phyloP scores from a whole-genome alignment of 2,888 invertebrate genomes.

The Toxonevra muliebris region DNA sequence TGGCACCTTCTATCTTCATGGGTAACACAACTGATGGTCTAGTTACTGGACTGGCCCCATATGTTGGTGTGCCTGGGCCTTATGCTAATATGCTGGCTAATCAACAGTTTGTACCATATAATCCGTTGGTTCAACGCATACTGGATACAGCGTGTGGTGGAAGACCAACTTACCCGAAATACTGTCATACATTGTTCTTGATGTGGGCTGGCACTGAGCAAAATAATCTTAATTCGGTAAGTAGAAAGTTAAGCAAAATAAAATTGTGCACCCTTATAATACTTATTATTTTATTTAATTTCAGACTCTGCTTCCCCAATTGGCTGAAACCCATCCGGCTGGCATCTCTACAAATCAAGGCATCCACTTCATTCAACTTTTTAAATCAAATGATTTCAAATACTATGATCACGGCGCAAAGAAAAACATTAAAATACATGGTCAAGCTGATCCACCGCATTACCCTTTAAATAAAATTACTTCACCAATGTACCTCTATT shows the following conservation, averaged over 20 bases:
- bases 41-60: slow-evolving; percentile 61
- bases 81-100: slow-evolving; percentile 45
- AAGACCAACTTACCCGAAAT: slow-evolving; percentile 41
- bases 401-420: slow-evolving; percentile 50
- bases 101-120: slow-evolving; percentile 68
- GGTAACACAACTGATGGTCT: slow-evolving; percentile 67
- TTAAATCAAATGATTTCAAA: slow-evolving; percentile 48
- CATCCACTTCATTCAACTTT: slow-evolving; percentile 53
- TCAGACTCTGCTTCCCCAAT: slow-evolving; percentile 49
- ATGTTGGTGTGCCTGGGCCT: slow-evolving; percentile 48
- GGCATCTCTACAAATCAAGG: slow-evolving; percentile 56
- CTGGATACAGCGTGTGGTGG: slow-evolving; percentile 52
- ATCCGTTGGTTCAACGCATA: slow-evolving; percentile 47
- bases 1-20: slow-evolving; percentile 77
- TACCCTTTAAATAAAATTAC: slow-evolving; percentile 51
- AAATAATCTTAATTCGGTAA: slow-evolving; percentile 52
- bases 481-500: slow-evolving; percentile 48
- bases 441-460: slow-evolving; percentile 45
- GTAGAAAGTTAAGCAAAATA: slow-evolving; percentile 2
- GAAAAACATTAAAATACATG: slow-evolving; percentile 47
- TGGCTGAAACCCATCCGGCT: slow-evolving; percentile 57
- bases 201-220: slow-evolving; percentile 49
- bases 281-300: not conserved
- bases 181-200: slow-evolving; percentile 48
- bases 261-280: too few relatives aligned